Evolutionary conservation across 2,113 vertebrate species (phyloP).

Genomic region (Zosterops borbonicus): DNA sequence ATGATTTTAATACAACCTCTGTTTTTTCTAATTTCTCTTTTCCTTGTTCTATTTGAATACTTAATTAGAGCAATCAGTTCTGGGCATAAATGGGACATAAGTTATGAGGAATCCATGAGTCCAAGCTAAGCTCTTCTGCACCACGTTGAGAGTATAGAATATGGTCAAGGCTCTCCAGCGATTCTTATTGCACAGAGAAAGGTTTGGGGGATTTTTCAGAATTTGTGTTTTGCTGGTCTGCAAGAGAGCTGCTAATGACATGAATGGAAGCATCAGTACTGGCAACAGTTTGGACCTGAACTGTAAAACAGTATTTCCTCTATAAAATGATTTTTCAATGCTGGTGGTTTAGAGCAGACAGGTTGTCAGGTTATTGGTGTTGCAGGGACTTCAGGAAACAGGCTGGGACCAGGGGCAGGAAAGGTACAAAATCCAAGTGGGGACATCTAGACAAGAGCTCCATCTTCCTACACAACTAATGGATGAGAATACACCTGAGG

Average conservation of each 20-base stretch:
- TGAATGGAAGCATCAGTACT: not conserved
- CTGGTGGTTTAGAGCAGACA: not conserved
- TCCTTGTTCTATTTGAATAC: not conserved
- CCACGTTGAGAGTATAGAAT: not conserved
- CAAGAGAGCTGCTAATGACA: not conserved
- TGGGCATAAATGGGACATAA: not conserved
- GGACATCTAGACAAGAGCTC: not conserved
- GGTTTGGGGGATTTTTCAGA: not conserved
- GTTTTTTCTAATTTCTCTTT: not conserved
- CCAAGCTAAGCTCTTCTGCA: not conserved
- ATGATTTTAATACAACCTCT: not conserved
- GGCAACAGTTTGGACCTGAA: not conserved
- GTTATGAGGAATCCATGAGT: not conserved
- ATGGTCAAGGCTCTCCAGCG: not conserved
- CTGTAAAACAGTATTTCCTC: not conserved
- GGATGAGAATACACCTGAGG: rapidly evolving
- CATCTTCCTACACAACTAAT: not conserved
- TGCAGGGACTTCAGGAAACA: not conserved
- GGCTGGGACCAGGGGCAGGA: not conserved
- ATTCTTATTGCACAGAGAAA: not conserved
- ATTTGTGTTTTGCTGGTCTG: not conserved
- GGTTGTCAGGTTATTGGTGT: not conserved
- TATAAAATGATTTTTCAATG: not conserved
- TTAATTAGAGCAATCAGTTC: not conserved
- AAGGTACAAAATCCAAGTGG: not conserved